Conservation (phyloP, 2,113 vertebrate genomes). For the Larimichthys crocea region DNA sequence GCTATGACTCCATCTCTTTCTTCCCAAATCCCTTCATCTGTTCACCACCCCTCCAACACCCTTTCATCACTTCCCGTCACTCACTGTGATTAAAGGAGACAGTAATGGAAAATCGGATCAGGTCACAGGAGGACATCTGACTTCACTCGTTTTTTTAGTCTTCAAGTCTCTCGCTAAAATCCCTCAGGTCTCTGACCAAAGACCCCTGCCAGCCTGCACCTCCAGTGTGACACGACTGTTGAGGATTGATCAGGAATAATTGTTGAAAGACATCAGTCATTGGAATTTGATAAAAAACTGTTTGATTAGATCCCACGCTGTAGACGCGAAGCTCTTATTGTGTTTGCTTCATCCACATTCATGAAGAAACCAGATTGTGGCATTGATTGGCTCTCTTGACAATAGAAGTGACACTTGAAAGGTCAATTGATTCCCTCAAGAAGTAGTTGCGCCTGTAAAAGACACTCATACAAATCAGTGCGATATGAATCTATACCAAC, state of each 20-base stretch:
- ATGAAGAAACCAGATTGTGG: conserved; percentile 48
- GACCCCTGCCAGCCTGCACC: conserved; percentile 16
- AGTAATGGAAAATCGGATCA: conserved; percentile 72
- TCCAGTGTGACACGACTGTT: conserved; percentile 24
- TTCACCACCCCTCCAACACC: conserved; percentile 15
- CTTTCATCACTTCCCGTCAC: conserved; percentile 70
- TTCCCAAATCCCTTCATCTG: conserved; percentile 65
- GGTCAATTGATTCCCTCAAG: conserved; percentile 68
- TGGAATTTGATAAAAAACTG: conserved; percentile 40
- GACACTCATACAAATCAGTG: conserved; percentile 47
- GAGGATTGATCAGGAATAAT: conserved; percentile 56
- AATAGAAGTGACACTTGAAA: conserved; percentile 60
- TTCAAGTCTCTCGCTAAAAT: conserved; percentile 37
- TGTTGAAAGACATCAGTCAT: conserved; percentile 47
- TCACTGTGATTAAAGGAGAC: conserved; percentile 71
- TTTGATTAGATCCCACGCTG: conserved; percentile 55
- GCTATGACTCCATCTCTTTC: conserved; percentile 49
- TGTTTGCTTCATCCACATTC: conserved; percentile 54
- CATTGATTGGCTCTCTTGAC: conserved; percentile 68
- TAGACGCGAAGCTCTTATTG: conserved; percentile 51
- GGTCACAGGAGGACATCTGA: conserved; percentile 68
- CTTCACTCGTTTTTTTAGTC: conserved; percentile 54
- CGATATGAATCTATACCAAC: conserved; percentile 54
- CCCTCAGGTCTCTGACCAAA: conserved; percentile 16
- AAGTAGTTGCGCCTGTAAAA: conserved; percentile 47